Percentiles rank a stretch among this genome's conserved stretches.
Evolutionary conservation across 2,113 vertebrate genomes (phyloP).

Genomic region (Hydrolagus affinis): DNA sequence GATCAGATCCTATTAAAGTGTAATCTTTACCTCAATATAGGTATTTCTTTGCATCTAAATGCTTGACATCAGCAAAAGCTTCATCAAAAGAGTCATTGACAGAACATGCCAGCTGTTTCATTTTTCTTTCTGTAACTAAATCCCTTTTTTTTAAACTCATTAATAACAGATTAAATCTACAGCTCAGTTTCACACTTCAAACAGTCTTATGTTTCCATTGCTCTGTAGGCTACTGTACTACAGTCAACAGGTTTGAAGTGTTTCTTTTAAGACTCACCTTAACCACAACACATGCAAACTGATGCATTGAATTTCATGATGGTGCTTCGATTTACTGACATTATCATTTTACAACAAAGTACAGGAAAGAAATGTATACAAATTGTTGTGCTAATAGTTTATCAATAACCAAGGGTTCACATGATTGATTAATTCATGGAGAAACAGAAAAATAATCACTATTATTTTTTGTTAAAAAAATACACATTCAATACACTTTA

Average conservation of each 20-base stretch:
- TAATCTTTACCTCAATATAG: conserved; percentile 2
- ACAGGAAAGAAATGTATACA: background rate
- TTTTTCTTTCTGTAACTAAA: conserved; percentile 12
- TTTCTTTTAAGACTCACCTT: background rate
- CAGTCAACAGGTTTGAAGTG: background rate
- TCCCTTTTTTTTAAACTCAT: conserved; percentile 5
- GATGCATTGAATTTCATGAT: background rate
- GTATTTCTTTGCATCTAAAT: background rate
- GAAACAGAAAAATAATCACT: too few relatives aligned
- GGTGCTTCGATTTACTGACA: background rate
- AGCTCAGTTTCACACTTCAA: conserved; percentile 15
- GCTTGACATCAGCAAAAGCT: background rate
- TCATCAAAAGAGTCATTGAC: conserved; percentile 15
- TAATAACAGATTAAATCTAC: conserved; percentile 13
- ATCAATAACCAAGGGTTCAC: background rate
- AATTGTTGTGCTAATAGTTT: background rate
- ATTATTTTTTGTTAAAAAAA: too few relatives aligned
- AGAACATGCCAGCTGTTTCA: conserved; percentile 11
- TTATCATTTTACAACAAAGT: background rate
- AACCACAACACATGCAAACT: background rate
- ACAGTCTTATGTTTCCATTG: background rate
- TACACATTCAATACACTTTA: too few relatives aligned
- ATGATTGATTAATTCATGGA: too few relatives aligned
- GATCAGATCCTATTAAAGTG: conserved; percentile 19
- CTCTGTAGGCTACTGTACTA: background rate